Evolutionary conservation across 2,797 vertebrate genomes (phyloP).

Genomic region (Parambassis ranga): DNA sequence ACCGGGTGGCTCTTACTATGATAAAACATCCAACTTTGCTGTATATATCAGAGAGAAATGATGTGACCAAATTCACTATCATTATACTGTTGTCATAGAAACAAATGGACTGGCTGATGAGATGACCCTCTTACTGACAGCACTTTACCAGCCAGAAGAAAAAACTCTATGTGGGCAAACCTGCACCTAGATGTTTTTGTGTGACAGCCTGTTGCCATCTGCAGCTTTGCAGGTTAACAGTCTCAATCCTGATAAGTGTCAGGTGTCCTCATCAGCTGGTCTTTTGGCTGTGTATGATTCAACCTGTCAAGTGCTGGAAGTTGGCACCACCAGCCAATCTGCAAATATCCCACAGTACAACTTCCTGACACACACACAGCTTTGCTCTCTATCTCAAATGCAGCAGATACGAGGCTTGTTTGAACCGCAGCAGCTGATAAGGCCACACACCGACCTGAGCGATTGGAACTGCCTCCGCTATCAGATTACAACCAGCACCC

Average conservation of each 20-base stretch:
- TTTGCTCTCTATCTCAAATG: slow-evolving; percentile 61
- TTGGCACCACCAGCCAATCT: background rate
- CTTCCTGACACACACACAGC: slow-evolving; percentile 43
- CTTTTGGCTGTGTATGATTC: slow-evolving; percentile 29
- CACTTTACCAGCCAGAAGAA: no score
- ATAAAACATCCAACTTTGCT: no score
- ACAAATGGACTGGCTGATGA: no score
- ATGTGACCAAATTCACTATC: no score
- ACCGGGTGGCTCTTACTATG: no score
- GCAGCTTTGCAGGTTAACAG: slow-evolving; percentile 3
- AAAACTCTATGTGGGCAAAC: no score
- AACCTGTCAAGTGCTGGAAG: slow-evolving; percentile 24
- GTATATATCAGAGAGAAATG: no score
- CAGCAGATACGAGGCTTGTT: slow-evolving; percentile 53
- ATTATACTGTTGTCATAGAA: no score
- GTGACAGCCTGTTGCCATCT: background rate
- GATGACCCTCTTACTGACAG: no score
- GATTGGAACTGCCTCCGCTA: slow-evolving; percentile 51
- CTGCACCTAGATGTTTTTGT: background rate
- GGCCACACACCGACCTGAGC: slow-evolving; percentile 42
- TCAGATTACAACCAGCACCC: slow-evolving; percentile 64
- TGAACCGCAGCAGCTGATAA: slow-evolving; percentile 60
- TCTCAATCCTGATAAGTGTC: slow-evolving; percentile 20
- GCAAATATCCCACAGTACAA: slow-evolving; percentile 39
- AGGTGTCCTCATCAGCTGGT: slow-evolving; percentile 7